Evolutionary conservation across 2,113 vertebrate species (phyloP), one percentile per base, ranked within the genome.

Genomic region (Hemichromis elongatus): DNA sequence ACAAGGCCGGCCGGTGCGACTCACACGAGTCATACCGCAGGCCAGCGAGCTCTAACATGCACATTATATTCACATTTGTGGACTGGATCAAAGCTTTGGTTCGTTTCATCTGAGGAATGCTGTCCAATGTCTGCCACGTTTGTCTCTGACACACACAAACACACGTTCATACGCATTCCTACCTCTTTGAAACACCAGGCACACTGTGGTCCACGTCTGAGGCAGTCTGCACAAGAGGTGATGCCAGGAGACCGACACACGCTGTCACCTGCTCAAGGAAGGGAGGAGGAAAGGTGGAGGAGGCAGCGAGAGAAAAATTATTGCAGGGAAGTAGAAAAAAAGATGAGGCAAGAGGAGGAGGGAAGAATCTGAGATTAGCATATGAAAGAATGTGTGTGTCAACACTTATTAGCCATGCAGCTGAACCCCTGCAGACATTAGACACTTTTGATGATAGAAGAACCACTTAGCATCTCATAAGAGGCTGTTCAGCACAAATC

Each of bases 131-230:
- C 75, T 77, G 37, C 78, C 87, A 75, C 70, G 19, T 68, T 55
- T 59, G 18, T 19, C 37, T 68, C 4, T 80, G 70, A 21, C 45
- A 55, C 40, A 54, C 37, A 18, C 42, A 40, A 82, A 81, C 35
- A 56, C 53, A 5, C 19, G 24, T 88, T 42, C 37, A 73, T 52
- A 66, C 47, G 53, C 79, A 63, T 52, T 45, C 90, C 94, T 94
- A 99, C 99, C 98, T 99, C 96, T 94, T 98, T 96, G 94, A 96
- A 96, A 95, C 98, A 99, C 99, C 99, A 99, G 92, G 97, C 97
- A 21, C 99, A 99, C 90, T 98, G 97, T 26, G 98, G 98, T 89
- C 97, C 97, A 87, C 96, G 96, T 35, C 93, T 93, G 83, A 99
- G 96, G 90, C 99, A 99, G 88, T 96, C 96, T 80, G 95, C 83